These are phyloP conservation scores for Sepioteuthis lessoniana DNA, from an alignment of 2,888 invertebrate genomes.

Conservation along the genomic window DNA sequence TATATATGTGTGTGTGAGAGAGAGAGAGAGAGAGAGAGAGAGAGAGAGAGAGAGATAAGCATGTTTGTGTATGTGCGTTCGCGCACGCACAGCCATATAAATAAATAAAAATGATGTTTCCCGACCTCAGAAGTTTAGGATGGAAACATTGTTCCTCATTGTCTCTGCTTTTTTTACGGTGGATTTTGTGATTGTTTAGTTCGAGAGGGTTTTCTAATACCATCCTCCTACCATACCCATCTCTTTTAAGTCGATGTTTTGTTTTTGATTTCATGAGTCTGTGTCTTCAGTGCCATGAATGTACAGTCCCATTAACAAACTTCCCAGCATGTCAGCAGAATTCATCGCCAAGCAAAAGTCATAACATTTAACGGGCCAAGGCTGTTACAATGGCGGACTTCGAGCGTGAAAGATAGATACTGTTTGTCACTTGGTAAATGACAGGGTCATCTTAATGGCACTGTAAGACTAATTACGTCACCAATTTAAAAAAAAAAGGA, in stretches of 20 bases:
- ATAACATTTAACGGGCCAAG: neutral
- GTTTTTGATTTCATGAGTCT: neutral
- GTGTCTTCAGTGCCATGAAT: neutral
- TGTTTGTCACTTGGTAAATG: neutral
- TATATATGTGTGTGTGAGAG: too few species aligned
- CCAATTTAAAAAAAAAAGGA: neutral
- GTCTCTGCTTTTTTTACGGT: too few species aligned
- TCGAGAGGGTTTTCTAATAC: too few species aligned
- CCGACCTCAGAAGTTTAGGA: too few species aligned
- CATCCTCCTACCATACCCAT: neutral
- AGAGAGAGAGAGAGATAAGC: too few species aligned
- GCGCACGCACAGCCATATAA: too few species aligned
- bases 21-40: too few species aligned
- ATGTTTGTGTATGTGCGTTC: too few species aligned
- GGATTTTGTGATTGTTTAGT: too few species aligned
- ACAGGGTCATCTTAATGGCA: neutral
- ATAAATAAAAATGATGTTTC: too few species aligned
- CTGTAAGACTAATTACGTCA: slow-evolving; percentile 6
- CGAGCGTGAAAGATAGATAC: slow-evolving; percentile 4
- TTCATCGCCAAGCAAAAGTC: neutral
- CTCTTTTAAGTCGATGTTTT: neutral
- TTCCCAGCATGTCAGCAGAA: neutral
- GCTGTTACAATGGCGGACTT: neutral
- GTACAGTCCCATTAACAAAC: neutral
- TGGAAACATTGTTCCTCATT: too few species aligned